Evolutionary conservation across 2,888 invertebrate species (phyloP).

Genomic region (Heteromurus nitidus): DNA sequence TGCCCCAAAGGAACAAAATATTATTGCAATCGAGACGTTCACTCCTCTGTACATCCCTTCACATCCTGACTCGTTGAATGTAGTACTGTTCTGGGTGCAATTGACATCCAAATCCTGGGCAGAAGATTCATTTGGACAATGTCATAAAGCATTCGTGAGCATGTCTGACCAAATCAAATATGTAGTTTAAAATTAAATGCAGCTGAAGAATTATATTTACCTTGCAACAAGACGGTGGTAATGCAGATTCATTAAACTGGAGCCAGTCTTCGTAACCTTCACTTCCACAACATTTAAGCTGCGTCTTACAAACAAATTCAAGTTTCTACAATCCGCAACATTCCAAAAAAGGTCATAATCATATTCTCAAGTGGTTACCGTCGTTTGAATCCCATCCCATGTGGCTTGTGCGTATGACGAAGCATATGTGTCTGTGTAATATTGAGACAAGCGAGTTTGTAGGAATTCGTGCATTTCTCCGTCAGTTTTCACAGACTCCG

Average conservation of each 20-base stretch:
- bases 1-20: background rate
- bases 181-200: no score
- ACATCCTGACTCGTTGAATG: no score
- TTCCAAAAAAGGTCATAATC: background rate
- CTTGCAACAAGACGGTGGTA: slow-evolving; percentile 41
- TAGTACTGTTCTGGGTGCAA: no score
- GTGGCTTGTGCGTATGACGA: background rate
- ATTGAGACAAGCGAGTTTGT: slow-evolving; percentile 5
- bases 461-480: slow-evolving; percentile 17
- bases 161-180: no score
- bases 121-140: no score
- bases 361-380: background rate
- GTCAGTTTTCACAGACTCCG: background rate
- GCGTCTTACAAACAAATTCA: no score
- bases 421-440: background rate
- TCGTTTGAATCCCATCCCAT: slow-evolving; percentile 47
- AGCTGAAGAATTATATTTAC: slow-evolving; percentile 2
- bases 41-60: background rate
- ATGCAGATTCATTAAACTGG: background rate
- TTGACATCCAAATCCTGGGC: no score
- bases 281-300: slow-evolving; percentile 52
- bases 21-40: background rate
- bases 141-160: no score
- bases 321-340: background rate
- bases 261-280: slow-evolving; percentile 35